These are phyloP conservation scores for Ennomos erosarius DNA, from an alignment of 2,888 invertebrate species.

Conservation along the genomic window DNA sequence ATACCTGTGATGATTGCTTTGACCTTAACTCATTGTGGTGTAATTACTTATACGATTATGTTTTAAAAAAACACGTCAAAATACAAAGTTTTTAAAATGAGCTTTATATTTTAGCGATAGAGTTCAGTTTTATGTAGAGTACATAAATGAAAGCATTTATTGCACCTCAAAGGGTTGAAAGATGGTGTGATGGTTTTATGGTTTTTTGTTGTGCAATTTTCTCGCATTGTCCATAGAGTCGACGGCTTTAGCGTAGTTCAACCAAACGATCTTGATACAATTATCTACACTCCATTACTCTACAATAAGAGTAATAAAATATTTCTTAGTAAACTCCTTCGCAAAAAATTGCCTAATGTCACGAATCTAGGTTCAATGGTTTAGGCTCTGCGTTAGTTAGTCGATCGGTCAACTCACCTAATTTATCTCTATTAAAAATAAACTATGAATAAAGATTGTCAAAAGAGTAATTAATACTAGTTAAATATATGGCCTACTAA, in stretches of 20 bases:
- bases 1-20: conserved; percentile 76
- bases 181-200: conserved; percentile 79
- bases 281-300: too few relatives aligned
- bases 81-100: conserved; percentile 26
- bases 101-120: conserved; percentile 37
- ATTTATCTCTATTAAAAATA: too few relatives aligned
- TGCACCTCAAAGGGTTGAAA: conserved; percentile 80
- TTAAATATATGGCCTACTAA: background rate
- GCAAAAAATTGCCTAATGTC: too few relatives aligned
- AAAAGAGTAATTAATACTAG: too few relatives aligned
- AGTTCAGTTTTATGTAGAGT: conserved; percentile 43
- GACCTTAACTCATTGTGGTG: conserved; percentile 64
- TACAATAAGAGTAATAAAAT: too few relatives aligned
- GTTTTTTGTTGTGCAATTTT: conserved; percentile 78
- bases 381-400: too few relatives aligned
- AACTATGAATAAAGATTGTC: too few relatives aligned
- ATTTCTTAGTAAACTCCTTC: too few relatives aligned
- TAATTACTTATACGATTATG: conserved; percentile 74
- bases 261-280: conserved; percentile 46
- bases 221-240: conserved; percentile 60
- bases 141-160: conserved; percentile 72
- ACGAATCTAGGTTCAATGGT: too few relatives aligned
- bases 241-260: conserved; percentile 10
- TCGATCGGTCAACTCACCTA: too few relatives aligned
- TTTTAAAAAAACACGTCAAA: conserved; percentile 51